Conservation (phyloP, 2,888 invertebrate genomes). For the Rosalia funebris region DNA sequence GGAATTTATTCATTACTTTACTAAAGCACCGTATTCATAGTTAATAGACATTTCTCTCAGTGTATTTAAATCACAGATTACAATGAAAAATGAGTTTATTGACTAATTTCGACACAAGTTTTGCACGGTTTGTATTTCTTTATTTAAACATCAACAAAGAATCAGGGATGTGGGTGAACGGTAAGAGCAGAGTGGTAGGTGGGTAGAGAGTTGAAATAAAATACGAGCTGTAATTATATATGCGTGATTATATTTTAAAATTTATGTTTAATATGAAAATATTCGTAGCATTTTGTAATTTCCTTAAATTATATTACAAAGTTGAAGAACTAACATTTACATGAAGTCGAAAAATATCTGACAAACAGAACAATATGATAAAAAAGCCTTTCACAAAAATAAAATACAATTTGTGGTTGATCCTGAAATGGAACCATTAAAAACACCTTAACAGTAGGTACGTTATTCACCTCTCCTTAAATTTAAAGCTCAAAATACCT, state of each 20-base stretch:
- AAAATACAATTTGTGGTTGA: constrained; percentile 57
- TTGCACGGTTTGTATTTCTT: no score
- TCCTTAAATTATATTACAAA: constrained; percentile 63
- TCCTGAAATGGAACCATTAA: constrained; percentile 59
- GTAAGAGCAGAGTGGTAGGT: no score
- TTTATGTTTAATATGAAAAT: constrained; percentile 64
- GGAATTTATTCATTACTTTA: no score
- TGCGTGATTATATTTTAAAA: constrained; percentile 64
- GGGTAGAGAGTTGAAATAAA: constrained; percentile 54
- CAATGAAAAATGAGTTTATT: no score
- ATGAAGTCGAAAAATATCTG: constrained; percentile 53
- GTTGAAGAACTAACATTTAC: constrained; percentile 62
- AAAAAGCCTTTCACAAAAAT: constrained; percentile 61
- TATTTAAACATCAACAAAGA: no score
- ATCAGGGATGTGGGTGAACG: no score
- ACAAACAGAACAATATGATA: constrained; percentile 56
- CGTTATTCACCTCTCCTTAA: constrained; percentile 62
- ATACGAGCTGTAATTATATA: constrained; percentile 57
- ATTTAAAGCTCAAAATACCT: constrained; percentile 63
- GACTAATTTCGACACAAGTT: no score
- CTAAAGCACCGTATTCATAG: no score
- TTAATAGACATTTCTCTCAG: no score
- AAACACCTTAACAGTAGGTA: constrained; percentile 57
- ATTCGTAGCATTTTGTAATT: constrained; percentile 63
- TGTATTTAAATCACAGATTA: no score